These are phyloP conservation scores for Ferdinandea cuprea DNA, from an alignment of 2,888 invertebrate genomes.

Conservation along the genomic window DNA sequence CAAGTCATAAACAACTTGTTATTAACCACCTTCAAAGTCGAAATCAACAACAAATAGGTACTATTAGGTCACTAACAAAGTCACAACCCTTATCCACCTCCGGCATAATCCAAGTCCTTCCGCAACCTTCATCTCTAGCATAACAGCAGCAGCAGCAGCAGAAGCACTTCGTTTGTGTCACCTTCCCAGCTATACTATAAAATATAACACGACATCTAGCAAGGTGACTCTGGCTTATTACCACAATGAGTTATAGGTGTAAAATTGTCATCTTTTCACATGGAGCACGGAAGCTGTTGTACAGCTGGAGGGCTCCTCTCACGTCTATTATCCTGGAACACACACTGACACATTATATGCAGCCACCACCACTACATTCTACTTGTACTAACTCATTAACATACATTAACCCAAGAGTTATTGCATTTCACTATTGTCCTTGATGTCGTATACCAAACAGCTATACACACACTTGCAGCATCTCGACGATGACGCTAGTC, in stretches of 20 bases:
- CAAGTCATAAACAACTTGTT: conserved; percentile 57
- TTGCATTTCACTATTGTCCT: conserved; percentile 66
- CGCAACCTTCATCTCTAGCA: conserved; percentile 27
- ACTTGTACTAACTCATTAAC: conserved; percentile 57
- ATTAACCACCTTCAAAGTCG: conserved; percentile 44
- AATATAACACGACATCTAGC: conserved; percentile 72
- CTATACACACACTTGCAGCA: neutral
- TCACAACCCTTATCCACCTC: conserved; percentile 64
- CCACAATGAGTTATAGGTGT: conserved; percentile 70
- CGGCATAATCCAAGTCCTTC: conserved; percentile 47
- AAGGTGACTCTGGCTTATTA: conserved; percentile 72
- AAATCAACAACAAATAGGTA: conserved; percentile 30
- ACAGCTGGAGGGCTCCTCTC: conserved; percentile 11
- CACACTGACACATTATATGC: conserved; percentile 2
- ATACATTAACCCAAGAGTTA: conserved; percentile 68
- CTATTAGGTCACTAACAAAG: conserved; percentile 54
- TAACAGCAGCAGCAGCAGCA: conserved; percentile 32
- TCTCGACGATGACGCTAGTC: conserved; percentile 11
- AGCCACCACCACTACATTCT: conserved; percentile 39
- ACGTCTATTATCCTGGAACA: conserved; percentile 39
- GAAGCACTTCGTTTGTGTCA: conserved; percentile 66
- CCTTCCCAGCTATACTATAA: conserved; percentile 67
- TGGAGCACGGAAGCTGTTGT: conserved; percentile 27
- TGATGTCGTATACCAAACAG: conserved; percentile 27
- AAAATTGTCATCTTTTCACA: conserved; percentile 65